Evolutionary conservation across 2,888 invertebrate species (phyloP).

Genomic region (Eupithecia tripunctaria): DNA sequence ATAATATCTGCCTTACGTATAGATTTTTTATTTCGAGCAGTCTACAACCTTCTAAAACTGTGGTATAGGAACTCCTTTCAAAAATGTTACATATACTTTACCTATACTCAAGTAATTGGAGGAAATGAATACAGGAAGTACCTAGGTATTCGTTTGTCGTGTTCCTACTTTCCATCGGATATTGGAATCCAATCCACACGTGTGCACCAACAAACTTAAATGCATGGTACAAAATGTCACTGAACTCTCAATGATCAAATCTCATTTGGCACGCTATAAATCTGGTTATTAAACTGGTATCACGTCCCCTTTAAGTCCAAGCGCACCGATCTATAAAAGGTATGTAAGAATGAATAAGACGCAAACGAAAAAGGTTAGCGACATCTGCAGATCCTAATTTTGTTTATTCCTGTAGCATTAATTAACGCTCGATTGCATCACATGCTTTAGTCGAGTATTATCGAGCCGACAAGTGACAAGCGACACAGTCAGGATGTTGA

Average conservation of each 20-base stretch:
- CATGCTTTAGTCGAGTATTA: constrained; percentile 38
- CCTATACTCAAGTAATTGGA: not conserved
- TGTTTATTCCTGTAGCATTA: constrained; percentile 59
- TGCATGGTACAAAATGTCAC: constrained; percentile 6
- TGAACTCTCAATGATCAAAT: constrained; percentile 27
- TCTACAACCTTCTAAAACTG: not conserved
- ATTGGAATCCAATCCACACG: not conserved
- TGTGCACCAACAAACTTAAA: not conserved
- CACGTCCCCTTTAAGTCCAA: constrained; percentile 3
- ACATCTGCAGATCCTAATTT: constrained; percentile 59
- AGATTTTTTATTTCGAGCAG: not conserved
- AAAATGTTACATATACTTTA: not conserved
- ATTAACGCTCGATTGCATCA: constrained; percentile 68
- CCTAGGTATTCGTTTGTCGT: not conserved
- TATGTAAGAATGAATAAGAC: constrained; percentile 20
- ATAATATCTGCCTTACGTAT: not conserved
- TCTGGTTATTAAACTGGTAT: constrained; percentile 30
- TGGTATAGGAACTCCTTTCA: not conserved
- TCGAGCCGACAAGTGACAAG: constrained; percentile 41
- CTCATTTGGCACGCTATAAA: constrained; percentile 19
- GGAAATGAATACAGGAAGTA: constrained; percentile 9
- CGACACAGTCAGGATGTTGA: constrained; percentile 35
- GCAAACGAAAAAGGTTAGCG: constrained; percentile 44
- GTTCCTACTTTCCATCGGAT: constrained; percentile 2
- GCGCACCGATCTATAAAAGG: constrained; percentile 21